Conservation (phyloP, 2,113 vertebrate species). For the Jaculus jaculus region DNA sequence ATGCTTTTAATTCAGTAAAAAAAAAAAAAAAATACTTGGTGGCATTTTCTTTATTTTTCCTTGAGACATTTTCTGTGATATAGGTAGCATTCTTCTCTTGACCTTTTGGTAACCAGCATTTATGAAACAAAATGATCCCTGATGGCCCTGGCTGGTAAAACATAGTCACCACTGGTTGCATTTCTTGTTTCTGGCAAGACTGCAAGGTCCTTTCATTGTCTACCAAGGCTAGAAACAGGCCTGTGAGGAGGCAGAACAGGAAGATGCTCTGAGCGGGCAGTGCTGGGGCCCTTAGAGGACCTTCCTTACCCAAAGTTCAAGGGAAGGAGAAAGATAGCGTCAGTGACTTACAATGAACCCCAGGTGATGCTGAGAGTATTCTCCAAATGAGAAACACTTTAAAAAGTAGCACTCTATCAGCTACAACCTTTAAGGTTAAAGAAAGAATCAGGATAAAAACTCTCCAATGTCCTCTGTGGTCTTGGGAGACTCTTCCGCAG, state of each 20-base stretch:
- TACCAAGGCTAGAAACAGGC: neutral
- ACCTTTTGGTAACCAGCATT: neutral
- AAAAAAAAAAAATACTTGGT: constrained; percentile 1
- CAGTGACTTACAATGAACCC: neutral
- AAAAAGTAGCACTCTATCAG: neutral
- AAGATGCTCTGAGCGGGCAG: neutral
- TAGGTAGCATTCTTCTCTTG: neutral
- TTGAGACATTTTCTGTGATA: constrained; percentile 11
- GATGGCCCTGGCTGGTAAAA: neutral
- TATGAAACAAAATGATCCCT: neutral
- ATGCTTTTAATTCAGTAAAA: constrained; percentile 24
- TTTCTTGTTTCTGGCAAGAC: constrained; percentile 10
- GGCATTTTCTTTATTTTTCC: neutral
- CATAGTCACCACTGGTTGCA: neutral
- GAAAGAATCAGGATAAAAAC: neutral
- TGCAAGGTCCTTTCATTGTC: neutral
- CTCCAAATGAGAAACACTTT: neutral
- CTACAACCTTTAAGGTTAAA: neutral
- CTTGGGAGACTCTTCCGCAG: neutral
- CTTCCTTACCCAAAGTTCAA: neutral
- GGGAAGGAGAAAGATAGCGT: neutral
- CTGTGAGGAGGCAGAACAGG: neutral
- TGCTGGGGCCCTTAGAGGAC: neutral
- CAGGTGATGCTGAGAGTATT: neutral
- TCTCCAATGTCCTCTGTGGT: neutral